phyloP scores from a whole-genome alignment of 2,888 invertebrate genomes.

The Auanema freiburgensis region DNA sequence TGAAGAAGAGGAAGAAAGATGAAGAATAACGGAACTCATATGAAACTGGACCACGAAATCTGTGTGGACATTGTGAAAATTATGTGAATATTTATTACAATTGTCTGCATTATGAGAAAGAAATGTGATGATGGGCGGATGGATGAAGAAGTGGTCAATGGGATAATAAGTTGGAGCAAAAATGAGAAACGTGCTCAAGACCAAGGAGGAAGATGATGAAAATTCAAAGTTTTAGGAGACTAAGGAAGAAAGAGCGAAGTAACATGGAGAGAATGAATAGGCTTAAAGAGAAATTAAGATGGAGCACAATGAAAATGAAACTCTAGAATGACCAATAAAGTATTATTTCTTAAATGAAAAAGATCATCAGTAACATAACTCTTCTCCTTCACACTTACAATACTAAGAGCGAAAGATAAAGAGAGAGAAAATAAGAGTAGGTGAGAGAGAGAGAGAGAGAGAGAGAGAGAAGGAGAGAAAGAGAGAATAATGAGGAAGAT shows the following conservation, averaged over 20 bases:
- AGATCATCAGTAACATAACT: too few relatives aligned
- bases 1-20: constrained; percentile 9
- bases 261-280: not conserved
- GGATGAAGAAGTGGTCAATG: not conserved
- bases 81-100: not conserved
- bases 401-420: not conserved
- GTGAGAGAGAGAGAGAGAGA: not conserved
- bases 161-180: not conserved
- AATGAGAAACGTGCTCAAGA: not conserved
- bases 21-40: constrained; percentile 8
- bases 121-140: not conserved
- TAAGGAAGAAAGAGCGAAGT: not conserved
- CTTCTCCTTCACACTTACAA: too few relatives aligned
- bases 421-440: not conserved
- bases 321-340: too few relatives aligned
- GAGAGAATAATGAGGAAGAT: not conserved
- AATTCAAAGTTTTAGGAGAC: not conserved
- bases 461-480: not conserved
- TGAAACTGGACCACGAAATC: not conserved
- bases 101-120: not conserved
- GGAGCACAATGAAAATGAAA: constrained; percentile 2
- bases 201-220: not conserved
- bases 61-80: not conserved
- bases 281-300: not conserved
- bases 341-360: too few relatives aligned